Evolutionary conservation across 1,140 invertebrate genomes (phyloP).

Genomic region (Drosophila repletoides): DNA sequence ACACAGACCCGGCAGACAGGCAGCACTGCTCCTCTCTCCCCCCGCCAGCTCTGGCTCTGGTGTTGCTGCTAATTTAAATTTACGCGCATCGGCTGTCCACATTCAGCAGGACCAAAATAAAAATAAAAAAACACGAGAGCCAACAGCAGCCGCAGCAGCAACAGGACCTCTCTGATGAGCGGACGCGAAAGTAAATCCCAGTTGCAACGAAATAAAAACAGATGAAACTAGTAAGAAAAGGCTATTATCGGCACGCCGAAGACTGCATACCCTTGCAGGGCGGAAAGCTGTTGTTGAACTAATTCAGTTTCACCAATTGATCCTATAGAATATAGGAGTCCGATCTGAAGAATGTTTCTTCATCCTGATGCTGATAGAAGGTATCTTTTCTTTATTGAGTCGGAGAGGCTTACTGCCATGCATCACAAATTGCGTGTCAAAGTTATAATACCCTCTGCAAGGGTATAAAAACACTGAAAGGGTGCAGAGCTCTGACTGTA

Average conservation of each 20-base stretch:
- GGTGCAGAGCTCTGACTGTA: slow-evolving; percentile 3
- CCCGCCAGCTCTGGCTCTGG: slow-evolving; percentile 19
- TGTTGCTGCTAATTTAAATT: slow-evolving; percentile 77
- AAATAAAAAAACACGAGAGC: no score
- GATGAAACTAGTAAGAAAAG: neutral
- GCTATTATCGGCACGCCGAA: no score
- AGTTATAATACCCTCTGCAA: neutral
- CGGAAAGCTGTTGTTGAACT: no score
- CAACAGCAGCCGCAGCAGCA: slow-evolving; percentile 4
- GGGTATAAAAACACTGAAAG: neutral
- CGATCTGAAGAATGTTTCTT: no score
- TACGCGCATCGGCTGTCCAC: slow-evolving; percentile 55
- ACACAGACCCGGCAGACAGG: slow-evolving; percentile 14
- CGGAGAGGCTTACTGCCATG: no score
- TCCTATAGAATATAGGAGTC: no score
- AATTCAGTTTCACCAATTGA: no score
- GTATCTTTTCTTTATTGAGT: no score
- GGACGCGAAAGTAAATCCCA: slow-evolving; percentile 59
- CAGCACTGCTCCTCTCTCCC: no score
- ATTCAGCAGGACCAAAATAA: slow-evolving; percentile 14
- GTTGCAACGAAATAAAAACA: slow-evolving; percentile 48
- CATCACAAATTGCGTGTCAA: no score
- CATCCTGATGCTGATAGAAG: no score
- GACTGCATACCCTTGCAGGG: no score
- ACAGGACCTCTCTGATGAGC: slow-evolving; percentile 11